These are phyloP conservation scores for Metacarcinus magister DNA, from an alignment of 2,888 invertebrate species.

Conservation along the genomic window DNA sequence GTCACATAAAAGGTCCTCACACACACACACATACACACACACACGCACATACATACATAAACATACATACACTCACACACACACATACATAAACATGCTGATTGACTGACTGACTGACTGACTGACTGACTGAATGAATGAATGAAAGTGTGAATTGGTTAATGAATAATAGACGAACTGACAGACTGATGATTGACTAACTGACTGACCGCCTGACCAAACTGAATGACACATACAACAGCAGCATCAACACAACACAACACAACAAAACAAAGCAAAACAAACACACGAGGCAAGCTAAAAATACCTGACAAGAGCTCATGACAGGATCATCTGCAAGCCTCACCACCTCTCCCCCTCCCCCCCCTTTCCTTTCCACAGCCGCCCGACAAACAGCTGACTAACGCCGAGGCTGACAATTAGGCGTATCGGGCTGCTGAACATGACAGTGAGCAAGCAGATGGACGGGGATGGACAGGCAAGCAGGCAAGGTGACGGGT, in stretches of 20 bases:
- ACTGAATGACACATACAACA: not conserved
- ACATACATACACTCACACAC: too few relatives aligned
- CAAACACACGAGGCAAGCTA: not conserved
- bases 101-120: not conserved
- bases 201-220: not conserved
- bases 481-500: too few relatives aligned
- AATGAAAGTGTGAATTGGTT: not conserved
- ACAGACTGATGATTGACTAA: not conserved
- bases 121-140: not conserved
- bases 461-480: too few relatives aligned
- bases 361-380: not conserved
- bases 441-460: not conserved
- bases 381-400: slow-evolving; percentile 10
- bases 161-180: not conserved
- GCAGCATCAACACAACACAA: not conserved
- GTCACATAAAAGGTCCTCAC: slow-evolving; percentile 43
- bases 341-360: not conserved
- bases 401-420: not conserved
- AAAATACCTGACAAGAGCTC: not conserved
- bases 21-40: not conserved
- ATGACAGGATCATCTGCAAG: not conserved
- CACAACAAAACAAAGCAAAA: not conserved
- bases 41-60: not conserved
- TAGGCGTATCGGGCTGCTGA: not conserved
- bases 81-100: too few relatives aligned